phyloP scores from a whole-genome alignment of 2,797 vertebrate genomes.

The Acipenser transmontanus region DNA sequence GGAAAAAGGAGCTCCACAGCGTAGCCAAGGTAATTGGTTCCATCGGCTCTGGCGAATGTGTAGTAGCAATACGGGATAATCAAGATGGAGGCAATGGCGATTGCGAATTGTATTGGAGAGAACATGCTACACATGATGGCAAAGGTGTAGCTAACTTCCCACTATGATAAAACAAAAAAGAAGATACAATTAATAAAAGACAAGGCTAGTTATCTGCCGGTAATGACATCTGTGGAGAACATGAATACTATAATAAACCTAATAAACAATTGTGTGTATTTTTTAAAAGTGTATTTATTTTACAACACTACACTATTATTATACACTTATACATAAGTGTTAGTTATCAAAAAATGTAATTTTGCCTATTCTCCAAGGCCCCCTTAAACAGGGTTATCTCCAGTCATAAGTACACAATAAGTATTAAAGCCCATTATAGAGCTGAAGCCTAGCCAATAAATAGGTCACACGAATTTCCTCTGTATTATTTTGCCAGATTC shows the following conservation, averaged over 20 bases:
- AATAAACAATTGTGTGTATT: not conserved
- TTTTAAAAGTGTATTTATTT: not conserved
- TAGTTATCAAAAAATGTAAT: not conserved
- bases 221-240: not conserved
- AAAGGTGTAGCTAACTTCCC: constrained; percentile 41
- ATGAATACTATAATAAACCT: not conserved
- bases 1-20: constrained; percentile 35
- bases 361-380: not conserved
- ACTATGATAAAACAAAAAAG: constrained; percentile 35
- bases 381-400: not conserved
- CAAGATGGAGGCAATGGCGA: constrained; percentile 38
- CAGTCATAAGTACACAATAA: not conserved
- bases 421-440: not conserved
- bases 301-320: not conserved
- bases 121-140: constrained; percentile 32
- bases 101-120: constrained; percentile 36
- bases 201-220: no score
- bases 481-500: not conserved
- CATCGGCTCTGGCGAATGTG: constrained; percentile 34
- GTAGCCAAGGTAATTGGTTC: constrained; percentile 37
- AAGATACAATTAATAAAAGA: not conserved
- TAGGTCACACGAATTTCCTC: not conserved
- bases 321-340: not conserved
- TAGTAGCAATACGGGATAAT: constrained; percentile 39
- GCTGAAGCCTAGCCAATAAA: not conserved